Base-by-base conservation (phyloP, 2,888 invertebrate genomes). In the Hipparchia sbordonii region DNA sequence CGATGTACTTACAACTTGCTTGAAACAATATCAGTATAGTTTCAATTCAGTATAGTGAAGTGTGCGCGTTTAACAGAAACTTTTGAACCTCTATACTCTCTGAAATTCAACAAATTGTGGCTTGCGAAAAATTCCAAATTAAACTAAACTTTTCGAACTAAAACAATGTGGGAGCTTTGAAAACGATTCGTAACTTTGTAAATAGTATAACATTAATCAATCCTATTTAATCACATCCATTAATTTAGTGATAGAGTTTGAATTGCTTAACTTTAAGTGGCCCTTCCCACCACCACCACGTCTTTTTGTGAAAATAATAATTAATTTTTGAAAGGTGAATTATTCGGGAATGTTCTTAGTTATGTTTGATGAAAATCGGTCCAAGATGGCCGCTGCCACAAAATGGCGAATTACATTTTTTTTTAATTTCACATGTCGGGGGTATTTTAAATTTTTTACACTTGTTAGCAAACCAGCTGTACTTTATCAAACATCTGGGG, bases 11-110 rank as follows among this genome's bases (percentile, higher is more conserved):
- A 57, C 39, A 10, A 13, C 23, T 57, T 39, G 61, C 60, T 10
- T 67, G 72, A 70, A 70, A 66, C 56, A 66, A 39, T 54, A 70
- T 74, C 69, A 76, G 76, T 76, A 57, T 54, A 57, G 72, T 74
- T 63, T 61, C 76, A 23, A 33, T 68, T 23, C 7, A 62, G 72
- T 74, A 68, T 13, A 70, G 73, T 72, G 71, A 10, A 52, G 67
- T 66, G 51, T 60, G 60, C 39, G 45, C 39, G 23, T 67, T 67
- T 12, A 66, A 33, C 6, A 9, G 6, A 60, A 60, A 60, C 39
- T 39, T 60, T 39, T 33, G 10, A 59, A 33, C 13, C 13, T 48
- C 48, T 6, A 7, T 0, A 7, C 48, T 48, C 4, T 6, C 56
- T 57, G 56, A 13, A 13, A 52, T 52, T 52, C 48, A 56, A 13